Conservation (phyloP, 2,797 vertebrate species). For the Trachops cirrhosus region DNA sequence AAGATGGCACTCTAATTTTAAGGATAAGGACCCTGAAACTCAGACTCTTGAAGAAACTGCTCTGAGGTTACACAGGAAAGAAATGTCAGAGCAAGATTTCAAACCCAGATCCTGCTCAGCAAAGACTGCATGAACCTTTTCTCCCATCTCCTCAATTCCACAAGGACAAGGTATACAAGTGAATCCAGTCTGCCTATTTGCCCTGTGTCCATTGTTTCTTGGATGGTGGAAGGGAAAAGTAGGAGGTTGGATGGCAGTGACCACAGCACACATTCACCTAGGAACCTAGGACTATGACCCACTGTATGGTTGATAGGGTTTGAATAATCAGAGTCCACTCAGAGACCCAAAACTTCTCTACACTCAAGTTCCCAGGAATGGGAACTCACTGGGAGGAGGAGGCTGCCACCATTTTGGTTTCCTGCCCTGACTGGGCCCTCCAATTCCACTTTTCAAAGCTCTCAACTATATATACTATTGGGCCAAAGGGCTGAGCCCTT, state of each 20-base stretch:
- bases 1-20: not conserved
- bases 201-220: not conserved
- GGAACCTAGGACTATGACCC: too few species aligned
- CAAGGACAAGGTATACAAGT: not conserved
- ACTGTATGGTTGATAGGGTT: not conserved
- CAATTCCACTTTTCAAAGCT: not conserved
- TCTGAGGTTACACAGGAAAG: not conserved
- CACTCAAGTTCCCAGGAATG: not conserved
- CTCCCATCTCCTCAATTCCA: not conserved
- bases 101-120: not conserved
- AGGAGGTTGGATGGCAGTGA: too few species aligned
- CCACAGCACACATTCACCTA: rapidly evolving
- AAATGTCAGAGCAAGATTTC: not conserved
- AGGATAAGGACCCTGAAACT: not conserved
- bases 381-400: not conserved
- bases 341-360: not conserved
- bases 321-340: not conserved
- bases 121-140: rapidly evolving
- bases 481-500: not conserved
- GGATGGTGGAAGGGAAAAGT: rapidly evolving
- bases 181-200: not conserved
- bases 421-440: not conserved
- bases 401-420: not conserved
- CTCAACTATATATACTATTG: not conserved
- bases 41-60: not conserved